Evolutionary conservation across 2,113 vertebrate species (phyloP), one percentile per base, ranked within the genome.

Genomic region (Dinomys branickii): DNA sequence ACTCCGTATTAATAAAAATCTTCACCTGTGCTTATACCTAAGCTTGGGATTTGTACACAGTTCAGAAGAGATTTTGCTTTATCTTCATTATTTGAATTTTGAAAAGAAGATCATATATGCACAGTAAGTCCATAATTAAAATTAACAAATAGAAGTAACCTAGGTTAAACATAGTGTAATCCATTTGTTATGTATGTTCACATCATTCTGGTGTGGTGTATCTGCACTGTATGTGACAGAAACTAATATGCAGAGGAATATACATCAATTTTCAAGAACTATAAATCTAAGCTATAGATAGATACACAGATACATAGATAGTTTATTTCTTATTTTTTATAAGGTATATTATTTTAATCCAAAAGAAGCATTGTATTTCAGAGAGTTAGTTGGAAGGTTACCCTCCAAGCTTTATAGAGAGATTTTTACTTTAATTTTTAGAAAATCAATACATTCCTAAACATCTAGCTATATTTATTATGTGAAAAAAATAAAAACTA

Each of bases 401-500:
- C 8, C 52, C 41, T 93, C 85, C 69, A 52, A 92, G 50, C 8
- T 85, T 95, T 83, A 30, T 10, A 88, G 28, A 75, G 73, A 96
- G 13, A 91, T 44, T 16, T 38, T 56, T 24, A 96, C 10, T 96
- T 69, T 88, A 8, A 94, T 22, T 94, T 90, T 91, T 50, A 85
- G 90, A 85, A 95, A 91, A 87, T 61, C 19, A 84, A 94, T 33
- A 77, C 1, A 94, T 94, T 83, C 19, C 65, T 78, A 50, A 95
- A 2, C 78, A 35, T 89, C 35, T 85, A 81, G 88, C 63, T 80
- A 3, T 71, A 95, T 94, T 78, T 90, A 35, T 19, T 73, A 94
- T 47, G 24, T 22, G 47, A 50, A 69, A 77, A 95, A 97, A 95
- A 90, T 13, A 71, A 96, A 92, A 91, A 86, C 50, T 92, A 97